phyloP scores from a whole-genome alignment of 2,797 vertebrate species.

The Gymnocypris eckloni region DNA sequence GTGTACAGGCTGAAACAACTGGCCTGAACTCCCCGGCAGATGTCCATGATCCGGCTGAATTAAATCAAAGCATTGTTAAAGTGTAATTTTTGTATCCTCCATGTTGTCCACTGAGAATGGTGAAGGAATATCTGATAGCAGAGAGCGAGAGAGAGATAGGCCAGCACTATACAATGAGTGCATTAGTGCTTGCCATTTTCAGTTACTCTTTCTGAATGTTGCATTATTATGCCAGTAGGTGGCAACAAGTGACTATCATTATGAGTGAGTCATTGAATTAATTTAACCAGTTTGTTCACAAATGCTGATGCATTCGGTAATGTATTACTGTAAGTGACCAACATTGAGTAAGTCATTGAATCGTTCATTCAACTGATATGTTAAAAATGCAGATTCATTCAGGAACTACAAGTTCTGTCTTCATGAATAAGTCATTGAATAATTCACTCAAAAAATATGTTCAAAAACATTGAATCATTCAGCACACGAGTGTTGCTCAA shows the following conservation, averaged over 20 bases:
- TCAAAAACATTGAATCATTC: background rate
- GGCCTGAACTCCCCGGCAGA: conserved; percentile 2
- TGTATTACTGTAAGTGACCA: background rate
- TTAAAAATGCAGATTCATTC: background rate
- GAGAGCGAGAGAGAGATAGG: background rate
- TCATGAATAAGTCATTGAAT: background rate
- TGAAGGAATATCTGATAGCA: background rate
- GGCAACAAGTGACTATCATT: background rate
- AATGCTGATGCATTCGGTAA: background rate
- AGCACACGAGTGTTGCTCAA: background rate
- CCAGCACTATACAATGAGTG: background rate
- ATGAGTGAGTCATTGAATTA: background rate
- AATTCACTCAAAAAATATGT: background rate
- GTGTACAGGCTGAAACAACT: conserved; percentile 9
- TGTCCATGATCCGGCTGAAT: background rate
- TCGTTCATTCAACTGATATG: background rate
- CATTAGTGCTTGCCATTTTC: background rate
- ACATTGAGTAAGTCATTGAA: background rate
- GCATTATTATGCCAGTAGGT: background rate
- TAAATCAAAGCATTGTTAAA: conserved; percentile 25
- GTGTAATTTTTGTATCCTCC: background rate
- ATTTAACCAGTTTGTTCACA: background rate
- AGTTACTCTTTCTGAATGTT: background rate
- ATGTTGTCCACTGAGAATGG: background rate
- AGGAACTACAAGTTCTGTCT: background rate